phyloP scores from a whole-genome alignment of 2,113 vertebrate species.

The Xenotilapia flavipinnis region DNA sequence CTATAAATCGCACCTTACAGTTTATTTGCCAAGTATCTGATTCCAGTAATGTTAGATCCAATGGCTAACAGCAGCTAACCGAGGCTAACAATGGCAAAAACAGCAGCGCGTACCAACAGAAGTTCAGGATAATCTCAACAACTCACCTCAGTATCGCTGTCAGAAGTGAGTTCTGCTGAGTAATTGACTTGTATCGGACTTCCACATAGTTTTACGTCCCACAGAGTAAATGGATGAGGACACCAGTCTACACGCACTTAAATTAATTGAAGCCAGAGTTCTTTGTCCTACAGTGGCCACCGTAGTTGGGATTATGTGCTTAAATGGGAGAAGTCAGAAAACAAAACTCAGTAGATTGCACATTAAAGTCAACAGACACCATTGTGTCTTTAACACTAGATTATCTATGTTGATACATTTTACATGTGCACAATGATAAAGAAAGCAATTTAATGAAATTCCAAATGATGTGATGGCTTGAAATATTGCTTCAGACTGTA shows the following conservation, averaged over 20 bases:
- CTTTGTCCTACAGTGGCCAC: not conserved
- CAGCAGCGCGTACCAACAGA: not conserved
- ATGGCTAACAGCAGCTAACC: rapidly evolving
- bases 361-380: too few relatives aligned
- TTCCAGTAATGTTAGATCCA: not conserved
- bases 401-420: not conserved
- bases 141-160: rapidly evolving
- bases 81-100: not conserved
- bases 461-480: not conserved
- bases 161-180: not conserved
- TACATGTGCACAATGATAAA: not conserved
- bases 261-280: rapidly evolving
- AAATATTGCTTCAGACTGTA: not conserved
- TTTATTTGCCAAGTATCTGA: not conserved
- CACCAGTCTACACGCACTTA: not conserved
- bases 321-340: rapidly evolving
- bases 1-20: not conserved
- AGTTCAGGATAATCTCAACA: not conserved
- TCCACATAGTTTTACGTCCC: not conserved
- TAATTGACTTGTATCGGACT: not conserved
- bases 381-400: rapidly evolving
- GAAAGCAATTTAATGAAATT: not conserved
- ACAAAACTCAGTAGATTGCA: not conserved
- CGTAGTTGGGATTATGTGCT: not conserved
- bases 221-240: rapidly evolving